Evolutionary conservation across 2,888 invertebrate species (phyloP), one percentile per base, ranked within the genome.

Genomic region (Callyntrura guangdongensis): DNA sequence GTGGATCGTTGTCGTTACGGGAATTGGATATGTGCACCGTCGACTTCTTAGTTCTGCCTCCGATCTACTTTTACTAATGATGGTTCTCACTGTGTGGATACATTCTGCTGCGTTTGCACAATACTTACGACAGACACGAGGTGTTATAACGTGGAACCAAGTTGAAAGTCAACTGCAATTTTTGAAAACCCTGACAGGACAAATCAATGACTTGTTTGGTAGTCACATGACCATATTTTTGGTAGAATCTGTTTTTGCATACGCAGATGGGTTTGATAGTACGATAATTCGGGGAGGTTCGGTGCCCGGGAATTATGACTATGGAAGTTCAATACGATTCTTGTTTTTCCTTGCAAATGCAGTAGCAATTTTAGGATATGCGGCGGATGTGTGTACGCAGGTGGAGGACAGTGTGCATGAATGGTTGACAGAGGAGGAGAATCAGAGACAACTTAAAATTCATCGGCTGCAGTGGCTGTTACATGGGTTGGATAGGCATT

Each of bases 391-490:
- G 8, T 69, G 69, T n/a, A 14, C 25, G 4, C 27, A 69, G n/a
- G 36, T 69, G n/a, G n/a, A n/a, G 69, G 45, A 69, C 1, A 69
- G 8, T n/a, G 25, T 69, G 69, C 25, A 69, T 9, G 69, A 36
- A 6, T 69, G 69, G 69, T 4, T 69, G 36, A 27, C 69, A 4
- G 8, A 2, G 1, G 17, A 69, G 6, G 69, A 11, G n/a, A 27
- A 69, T 36, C 69, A 14, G 5, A 27, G 12, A 12, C 69, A 69
- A 11, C 27, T 69, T 8, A n/a, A 27, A 69, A 27, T 27, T 1
- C 36, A 27, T n/a, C 69, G 36, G 8, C 14, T 69, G 5, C 69
- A 36, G n/a, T 4, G 25, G 2, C 27, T 69, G 12, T 9, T 69
- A 1, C 25, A 69, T 14, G 69, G 36, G 3, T 2, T 69, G 69